A percentile compares a stretch with the other conserved stretches of the same genome.
phyloP scores from a whole-genome alignment of 2,797 vertebrate genomes.

The Anabacerthia variegaticeps region DNA sequence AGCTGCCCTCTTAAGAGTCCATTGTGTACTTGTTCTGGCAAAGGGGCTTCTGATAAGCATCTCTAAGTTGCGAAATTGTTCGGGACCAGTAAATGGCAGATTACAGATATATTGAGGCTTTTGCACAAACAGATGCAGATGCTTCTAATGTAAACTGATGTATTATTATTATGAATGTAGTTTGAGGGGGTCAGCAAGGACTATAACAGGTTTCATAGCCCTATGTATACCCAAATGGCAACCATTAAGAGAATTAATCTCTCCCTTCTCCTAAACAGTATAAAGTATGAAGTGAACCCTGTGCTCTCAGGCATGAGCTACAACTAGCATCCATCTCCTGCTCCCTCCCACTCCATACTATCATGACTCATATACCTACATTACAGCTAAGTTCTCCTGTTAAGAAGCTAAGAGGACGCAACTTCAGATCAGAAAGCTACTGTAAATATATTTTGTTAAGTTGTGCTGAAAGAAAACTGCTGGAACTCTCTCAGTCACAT shows the following conservation, averaged over 20 bases:
- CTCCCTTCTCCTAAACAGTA: background rate
- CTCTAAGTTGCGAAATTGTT: background rate
- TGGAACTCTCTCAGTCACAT: background rate
- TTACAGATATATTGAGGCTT: background rate
- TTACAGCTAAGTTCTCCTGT: background rate
- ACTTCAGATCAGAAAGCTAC: background rate
- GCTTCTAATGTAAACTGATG: background rate
- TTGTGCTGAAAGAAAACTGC: background rate
- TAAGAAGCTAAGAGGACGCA: background rate
- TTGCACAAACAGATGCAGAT: background rate
- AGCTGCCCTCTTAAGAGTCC: background rate
- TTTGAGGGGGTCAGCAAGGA: background rate
- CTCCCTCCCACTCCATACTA: background rate
- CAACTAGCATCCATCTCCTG: background rate
- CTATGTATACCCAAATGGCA: accelerated
- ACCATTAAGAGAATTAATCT: background rate
- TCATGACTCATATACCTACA: background rate
- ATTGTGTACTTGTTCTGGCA: background rate
- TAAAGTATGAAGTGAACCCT: background rate
- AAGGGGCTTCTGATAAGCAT: background rate
- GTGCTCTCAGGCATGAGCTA: background rate
- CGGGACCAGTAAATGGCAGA: background rate
- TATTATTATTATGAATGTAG: background rate
- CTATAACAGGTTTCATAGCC: background rate
- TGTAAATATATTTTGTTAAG: background rate